These are phyloP conservation scores for Neuroterus valhalla DNA, from an alignment of 1,140 invertebrate species.

Conservation along the genomic window DNA sequence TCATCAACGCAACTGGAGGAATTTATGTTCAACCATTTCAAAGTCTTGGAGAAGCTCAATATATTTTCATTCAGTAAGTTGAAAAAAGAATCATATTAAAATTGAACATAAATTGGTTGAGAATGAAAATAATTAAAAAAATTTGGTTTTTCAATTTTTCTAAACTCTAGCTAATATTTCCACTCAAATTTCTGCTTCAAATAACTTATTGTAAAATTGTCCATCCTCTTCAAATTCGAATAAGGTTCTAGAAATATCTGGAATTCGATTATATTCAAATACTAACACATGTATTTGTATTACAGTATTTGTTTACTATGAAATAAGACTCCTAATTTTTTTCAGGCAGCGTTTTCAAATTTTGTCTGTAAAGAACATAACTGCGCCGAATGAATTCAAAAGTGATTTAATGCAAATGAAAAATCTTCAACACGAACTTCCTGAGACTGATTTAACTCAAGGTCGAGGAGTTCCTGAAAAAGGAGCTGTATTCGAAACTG, in stretches of 20 bases:
- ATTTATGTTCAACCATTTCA: conserved; percentile 71
- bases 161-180: too few relatives aligned
- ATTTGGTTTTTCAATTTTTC: too few relatives aligned
- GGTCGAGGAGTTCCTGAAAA: conserved; percentile 64
- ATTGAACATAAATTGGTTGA: not conserved
- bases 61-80: conserved; percentile 62
- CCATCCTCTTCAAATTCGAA: too few relatives aligned
- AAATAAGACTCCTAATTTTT: conserved; percentile 7
- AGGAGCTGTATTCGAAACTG: conserved; percentile 61
- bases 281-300: too few relatives aligned
- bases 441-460: conserved; percentile 68
- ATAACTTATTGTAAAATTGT: conserved; percentile 18
- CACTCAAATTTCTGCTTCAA: too few relatives aligned
- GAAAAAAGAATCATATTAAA: not conserved
- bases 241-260: too few relatives aligned
- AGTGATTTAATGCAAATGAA: conserved; percentile 49
- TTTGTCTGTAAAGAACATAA: conserved; percentile 49
- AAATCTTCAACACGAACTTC: conserved; percentile 65
- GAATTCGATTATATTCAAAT: too few relatives aligned
- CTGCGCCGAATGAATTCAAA: conserved; percentile 44
- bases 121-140: too few relatives aligned
- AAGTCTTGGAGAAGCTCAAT: conserved; percentile 70
- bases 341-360: conserved; percentile 58
- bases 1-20: conserved; percentile 67
- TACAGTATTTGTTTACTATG: too few relatives aligned